These are phyloP conservation scores for Anoplophora glabripennis DNA, from an alignment of 1,140 invertebrate species.

Conservation along the genomic window DNA sequence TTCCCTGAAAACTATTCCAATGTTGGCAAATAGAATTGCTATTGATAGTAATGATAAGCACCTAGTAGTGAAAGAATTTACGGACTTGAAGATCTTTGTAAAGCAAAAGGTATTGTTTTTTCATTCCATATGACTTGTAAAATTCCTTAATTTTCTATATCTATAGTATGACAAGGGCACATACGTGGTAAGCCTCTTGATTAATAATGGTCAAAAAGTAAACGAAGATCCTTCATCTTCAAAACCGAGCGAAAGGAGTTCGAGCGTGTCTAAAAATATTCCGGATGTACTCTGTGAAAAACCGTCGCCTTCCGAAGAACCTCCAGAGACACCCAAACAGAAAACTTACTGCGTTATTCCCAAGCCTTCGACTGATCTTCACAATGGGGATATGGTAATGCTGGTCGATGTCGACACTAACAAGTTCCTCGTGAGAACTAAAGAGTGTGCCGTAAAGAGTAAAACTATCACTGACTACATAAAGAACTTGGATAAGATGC, in stretches of 20 bases:
- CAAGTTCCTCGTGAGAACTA: conserved; percentile 17
- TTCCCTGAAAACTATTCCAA: conserved; percentile 9
- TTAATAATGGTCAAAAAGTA: too few species aligned
- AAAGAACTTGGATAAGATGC: conserved; percentile 6
- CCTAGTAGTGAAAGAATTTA: neutral
- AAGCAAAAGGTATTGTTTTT: conserved; percentile 12
- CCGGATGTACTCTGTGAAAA: neutral
- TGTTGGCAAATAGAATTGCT: conserved; percentile 8
- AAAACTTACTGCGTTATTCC: conserved; percentile 11
- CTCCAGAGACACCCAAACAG: neutral
- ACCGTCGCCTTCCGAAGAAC: neutral
- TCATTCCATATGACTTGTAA: too few species aligned
- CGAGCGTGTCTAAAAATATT: too few species aligned
- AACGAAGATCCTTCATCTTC: too few species aligned
- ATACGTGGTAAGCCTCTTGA: neutral
- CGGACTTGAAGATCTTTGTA: neutral
- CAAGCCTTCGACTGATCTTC: neutral
- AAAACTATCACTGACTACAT: conserved; percentile 16
- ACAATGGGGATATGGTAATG: conserved; percentile 17
- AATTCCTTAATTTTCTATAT: too few species aligned
- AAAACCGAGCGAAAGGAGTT: too few species aligned
- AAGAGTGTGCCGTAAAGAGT: conserved; percentile 11
- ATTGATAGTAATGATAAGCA: neutral
- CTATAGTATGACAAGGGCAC: neutral
- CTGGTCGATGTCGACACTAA: conserved; percentile 4